Base-by-base conservation (phyloP, 2,888 invertebrate species). In the Cryptus armator region DNA sequence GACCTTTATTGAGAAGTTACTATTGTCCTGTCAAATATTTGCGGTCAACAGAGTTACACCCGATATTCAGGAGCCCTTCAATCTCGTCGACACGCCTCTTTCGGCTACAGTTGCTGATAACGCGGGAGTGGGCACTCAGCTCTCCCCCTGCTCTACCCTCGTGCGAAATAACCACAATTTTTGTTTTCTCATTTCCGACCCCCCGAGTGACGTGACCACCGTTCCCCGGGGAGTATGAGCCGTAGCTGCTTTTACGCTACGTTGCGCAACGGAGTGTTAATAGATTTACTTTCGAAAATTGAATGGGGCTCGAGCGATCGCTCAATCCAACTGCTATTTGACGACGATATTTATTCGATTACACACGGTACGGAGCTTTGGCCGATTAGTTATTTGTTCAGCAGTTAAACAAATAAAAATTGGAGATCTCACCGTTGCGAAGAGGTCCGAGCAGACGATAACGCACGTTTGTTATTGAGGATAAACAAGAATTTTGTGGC, bases 11-110 rank as follows among this genome's bases (percentile, higher is more conserved):
- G 56, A 56, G 43, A 75, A 78, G 71, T 79, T 74, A 64, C 77
- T 83, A 80, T 84, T 77, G 71, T 44, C 64, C 44, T 37, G 68
- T 81, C 77, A 83, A 84, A 84, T 86, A 84, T 86, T 84, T 83
- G 81, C 64, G 81, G 84, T 81, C 82, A 62, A 86, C 32, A 83
- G 48, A 10, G 43, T 70, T 78, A 67, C 46, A 71, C 77, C 51
- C 43, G 51, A 37, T 5, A 56, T 51, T 66, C 16, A 9, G 66
- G 19, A 9, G 14, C 29, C 51, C 12, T 43, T 76, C 62, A 10
- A 62, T 32, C 29, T 62, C 14, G 29, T 14, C 32, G 62, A 5
- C 14, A n/a, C 32, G 14, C 29, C 29, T n/a, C 24, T n/a, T n/a
- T 48, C 48, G 12, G 12, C 48, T n/a, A 48, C 48, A 1, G 32